Evolutionary conservation across 2,888 invertebrate genomes (phyloP), one percentile per base, ranked within the genome.

Genomic region (Pollenia amentaria): DNA sequence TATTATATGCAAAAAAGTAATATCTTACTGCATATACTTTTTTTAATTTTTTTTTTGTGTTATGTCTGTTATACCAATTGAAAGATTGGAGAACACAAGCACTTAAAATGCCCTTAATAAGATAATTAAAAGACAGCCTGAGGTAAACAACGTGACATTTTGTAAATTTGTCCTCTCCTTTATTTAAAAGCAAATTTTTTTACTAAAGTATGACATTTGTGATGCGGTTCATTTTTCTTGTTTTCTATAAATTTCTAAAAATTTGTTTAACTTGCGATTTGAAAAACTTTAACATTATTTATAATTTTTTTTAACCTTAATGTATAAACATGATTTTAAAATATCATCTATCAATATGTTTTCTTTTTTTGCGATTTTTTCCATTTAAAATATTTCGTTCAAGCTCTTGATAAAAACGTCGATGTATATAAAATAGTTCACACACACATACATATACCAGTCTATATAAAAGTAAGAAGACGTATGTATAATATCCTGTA

Each of bases 41-140:
- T n/a, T n/a, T n/a, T n/a, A n/a, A n/a, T n/a, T n/a, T n/a, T 3
- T 57, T 29, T 8, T 3, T 21, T 18, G 12, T 21, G 10, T 40
- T 69, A 0, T 21, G 8, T 62, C 38, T 51, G 40, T 16, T 29
- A 72, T 16, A 62, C 16, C 44, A 70, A 42, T 42, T 75, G 38
- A 38, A 40, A 40, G n/a, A 40, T 62, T n/a, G 3, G 44, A 69
- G 11, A 67, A 55, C 16, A 18, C 40, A 82, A 55, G 48, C 53
- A 16, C 57, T 46, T 38, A 29, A n/a, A 48, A 14, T 46, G 18
- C 42, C 73, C 70, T 70, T 85, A 92, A 92, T 90, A 90, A 90
- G 90, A 92, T 92, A 91, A 91, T 91, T 91, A 91, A 91, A 91
- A 91, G 90, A 89, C 89, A 88, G 90, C 91, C 92, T 89, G 90